A percentile compares a stretch with the other conserved stretches of the same genome.
These are phyloP conservation scores for Acleris cristana DNA, from an alignment of 2,888 invertebrate species.

Conservation along the genomic window DNA sequence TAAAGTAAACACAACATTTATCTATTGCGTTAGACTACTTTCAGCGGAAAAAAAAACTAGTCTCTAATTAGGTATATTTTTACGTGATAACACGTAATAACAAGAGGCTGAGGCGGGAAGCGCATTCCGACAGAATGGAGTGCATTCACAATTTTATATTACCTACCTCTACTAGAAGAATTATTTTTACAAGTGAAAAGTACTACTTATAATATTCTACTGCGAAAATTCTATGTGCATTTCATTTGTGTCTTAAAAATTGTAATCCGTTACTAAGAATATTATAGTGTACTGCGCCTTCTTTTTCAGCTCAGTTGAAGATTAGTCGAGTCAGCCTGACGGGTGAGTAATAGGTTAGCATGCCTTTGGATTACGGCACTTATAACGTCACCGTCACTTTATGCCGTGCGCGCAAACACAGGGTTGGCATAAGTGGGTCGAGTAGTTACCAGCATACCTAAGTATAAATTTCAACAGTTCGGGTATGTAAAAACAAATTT, in stretches of 20 bases:
- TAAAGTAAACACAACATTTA: constrained; percentile 43
- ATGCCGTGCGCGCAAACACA: constrained; percentile 27
- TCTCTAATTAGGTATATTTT: constrained; percentile 55
- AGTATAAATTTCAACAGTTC: background rate
- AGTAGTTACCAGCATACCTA: constrained; percentile 5
- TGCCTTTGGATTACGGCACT: constrained; percentile 31
- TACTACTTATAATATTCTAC: no score
- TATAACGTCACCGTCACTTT: constrained; percentile 18
- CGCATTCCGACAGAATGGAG: constrained; percentile 56
- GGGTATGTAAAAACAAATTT: background rate
- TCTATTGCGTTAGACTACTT: constrained; percentile 63
- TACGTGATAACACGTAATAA: constrained; percentile 50
- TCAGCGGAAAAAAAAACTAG: constrained; percentile 55
- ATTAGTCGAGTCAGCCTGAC: constrained; percentile 6
- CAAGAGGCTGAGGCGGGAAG: constrained; percentile 66
- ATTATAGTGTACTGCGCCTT: background rate
- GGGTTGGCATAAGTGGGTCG: constrained; percentile 17
- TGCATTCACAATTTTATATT: constrained; percentile 64
- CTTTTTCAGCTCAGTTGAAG: background rate
- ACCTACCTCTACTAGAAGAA: background rate
- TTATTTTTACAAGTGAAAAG: background rate
- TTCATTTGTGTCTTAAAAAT: no score
- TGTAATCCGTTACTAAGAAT: background rate
- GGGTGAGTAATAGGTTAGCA: constrained; percentile 29
- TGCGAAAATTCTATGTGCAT: no score